Conservation (phyloP, 1,140 invertebrate species). For the Caerostris extrusa region DNA sequence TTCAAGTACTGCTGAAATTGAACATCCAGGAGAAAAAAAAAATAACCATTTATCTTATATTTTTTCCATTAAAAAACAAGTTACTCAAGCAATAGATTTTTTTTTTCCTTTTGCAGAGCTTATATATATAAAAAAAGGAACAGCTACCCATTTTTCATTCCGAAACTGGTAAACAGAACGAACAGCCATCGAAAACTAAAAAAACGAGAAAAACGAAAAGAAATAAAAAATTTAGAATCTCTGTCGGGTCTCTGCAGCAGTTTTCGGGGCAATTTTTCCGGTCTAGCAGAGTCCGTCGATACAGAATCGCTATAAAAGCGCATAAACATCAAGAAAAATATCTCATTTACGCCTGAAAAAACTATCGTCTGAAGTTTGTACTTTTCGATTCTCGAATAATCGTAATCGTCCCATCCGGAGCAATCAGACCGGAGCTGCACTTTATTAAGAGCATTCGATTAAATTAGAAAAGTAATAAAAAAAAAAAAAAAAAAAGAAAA, state of each 20-base stretch:
- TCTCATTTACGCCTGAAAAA: conserved; percentile 62
- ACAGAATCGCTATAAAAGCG: neutral
- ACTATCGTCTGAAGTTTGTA: conserved; percentile 9
- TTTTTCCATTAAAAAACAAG: conserved; percentile 35
- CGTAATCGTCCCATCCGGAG: conserved; percentile 37
- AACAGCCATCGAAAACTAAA: neutral
- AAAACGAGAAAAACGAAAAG: neutral
- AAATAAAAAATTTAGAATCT: neutral
- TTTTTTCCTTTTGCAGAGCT: neutral
- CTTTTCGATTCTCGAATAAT: conserved; percentile 51
- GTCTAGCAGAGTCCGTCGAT: conserved; percentile 16
- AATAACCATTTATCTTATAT: neutral
- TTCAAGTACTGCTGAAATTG: neutral
- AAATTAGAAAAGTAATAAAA: neutral
- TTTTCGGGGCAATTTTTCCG: conserved; percentile 33
- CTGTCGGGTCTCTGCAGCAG: neutral
- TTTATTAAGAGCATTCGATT: conserved; percentile 53
- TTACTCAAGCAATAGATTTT: neutral
- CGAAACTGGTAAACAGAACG: neutral
- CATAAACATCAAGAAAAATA: conserved; percentile 31
- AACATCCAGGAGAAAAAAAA: neutral
- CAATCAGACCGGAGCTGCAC: conserved; percentile 57
- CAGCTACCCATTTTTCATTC: neutral
- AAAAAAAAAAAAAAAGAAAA: too few relatives aligned
- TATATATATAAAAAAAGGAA: neutral